Percentiles rank a stretch among this genome's conserved stretches.
Conservation (phyloP, 2,888 invertebrate genomes). For the Ellobium chinense region DNA sequence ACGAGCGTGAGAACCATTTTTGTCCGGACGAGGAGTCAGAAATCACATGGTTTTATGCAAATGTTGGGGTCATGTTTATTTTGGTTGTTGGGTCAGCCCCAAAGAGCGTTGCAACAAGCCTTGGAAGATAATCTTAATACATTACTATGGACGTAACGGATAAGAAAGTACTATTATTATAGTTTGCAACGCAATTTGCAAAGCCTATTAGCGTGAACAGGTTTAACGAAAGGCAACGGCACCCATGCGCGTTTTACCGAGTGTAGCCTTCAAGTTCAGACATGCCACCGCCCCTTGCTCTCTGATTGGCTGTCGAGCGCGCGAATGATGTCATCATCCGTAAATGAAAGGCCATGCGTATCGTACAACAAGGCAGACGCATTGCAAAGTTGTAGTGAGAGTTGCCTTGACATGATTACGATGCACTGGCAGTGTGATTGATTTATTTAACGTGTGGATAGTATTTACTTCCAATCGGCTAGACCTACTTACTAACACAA, state of each 20-base stretch:
- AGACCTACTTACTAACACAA: neutral
- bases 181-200: too few relatives aligned
- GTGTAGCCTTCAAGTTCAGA: conserved; percentile 12
- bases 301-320: conserved; percentile 27
- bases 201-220: neutral
- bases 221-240: neutral
- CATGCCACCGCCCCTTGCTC: conserved; percentile 22
- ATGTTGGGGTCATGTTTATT: too few relatives aligned
- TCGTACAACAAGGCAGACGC: conserved; percentile 5
- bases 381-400: conserved; percentile 9
- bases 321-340: conserved; percentile 41
- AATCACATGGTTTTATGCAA: too few relatives aligned
- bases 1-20: too few relatives aligned
- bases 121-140: too few relatives aligned
- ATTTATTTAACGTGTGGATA: conserved; percentile 10
- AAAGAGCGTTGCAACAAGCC: too few relatives aligned
- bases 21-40: too few relatives aligned
- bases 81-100: too few relatives aligned
- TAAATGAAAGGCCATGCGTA: conserved; percentile 19
- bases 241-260: neutral
- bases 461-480: too few relatives aligned
- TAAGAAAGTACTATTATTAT: too few relatives aligned
- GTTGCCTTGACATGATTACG: conserved; percentile 17
- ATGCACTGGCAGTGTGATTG: neutral
- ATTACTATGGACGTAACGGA: too few relatives aligned